These are phyloP conservation scores for Solenopsis invicta DNA, from an alignment of 1,140 invertebrate species.

Conservation along the genomic window DNA sequence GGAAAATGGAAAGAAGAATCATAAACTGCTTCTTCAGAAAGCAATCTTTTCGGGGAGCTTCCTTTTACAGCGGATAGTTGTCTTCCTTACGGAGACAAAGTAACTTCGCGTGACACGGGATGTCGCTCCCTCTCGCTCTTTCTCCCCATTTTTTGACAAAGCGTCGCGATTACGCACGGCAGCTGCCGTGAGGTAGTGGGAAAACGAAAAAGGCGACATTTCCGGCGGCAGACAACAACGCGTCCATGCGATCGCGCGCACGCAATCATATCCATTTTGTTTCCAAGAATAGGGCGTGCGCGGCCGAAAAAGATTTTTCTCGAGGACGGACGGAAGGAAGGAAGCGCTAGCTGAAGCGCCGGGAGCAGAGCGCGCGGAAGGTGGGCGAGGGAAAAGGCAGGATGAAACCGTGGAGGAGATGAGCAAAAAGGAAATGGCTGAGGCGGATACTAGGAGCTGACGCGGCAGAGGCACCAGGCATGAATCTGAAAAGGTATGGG, in stretches of 20 bases:
- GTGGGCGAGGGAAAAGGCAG: background rate
- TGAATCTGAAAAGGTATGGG: conserved; percentile 82
- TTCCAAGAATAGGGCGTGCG: background rate
- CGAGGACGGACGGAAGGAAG: conserved; percentile 28
- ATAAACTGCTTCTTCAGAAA: background rate
- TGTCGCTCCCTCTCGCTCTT: background rate
- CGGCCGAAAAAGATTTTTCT: conserved; percentile 66
- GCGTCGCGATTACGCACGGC: conserved; percentile 39
- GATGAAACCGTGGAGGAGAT: conserved; percentile 54
- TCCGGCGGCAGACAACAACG: conserved; percentile 17
- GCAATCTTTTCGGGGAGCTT: background rate
- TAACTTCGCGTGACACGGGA: background rate
- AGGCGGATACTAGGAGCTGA: conserved; percentile 78
- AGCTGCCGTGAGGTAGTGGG: background rate
- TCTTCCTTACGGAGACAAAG: conserved; percentile 10
- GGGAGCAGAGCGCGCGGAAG: background rate
- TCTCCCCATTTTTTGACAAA: conserved; percentile 15
- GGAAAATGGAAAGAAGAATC: background rate
- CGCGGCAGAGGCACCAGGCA: conserved; percentile 76
- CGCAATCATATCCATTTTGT: conserved; percentile 71
- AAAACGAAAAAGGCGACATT: conserved; percentile 25
- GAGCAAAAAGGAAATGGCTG: conserved; percentile 61
- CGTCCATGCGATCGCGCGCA: conserved; percentile 18
- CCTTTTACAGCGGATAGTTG: background rate
- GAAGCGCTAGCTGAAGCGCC: conserved; percentile 43